Evolutionary conservation across 23 tunicate genomes (phyloP).

Genomic region (Corella eumyota): DNA sequence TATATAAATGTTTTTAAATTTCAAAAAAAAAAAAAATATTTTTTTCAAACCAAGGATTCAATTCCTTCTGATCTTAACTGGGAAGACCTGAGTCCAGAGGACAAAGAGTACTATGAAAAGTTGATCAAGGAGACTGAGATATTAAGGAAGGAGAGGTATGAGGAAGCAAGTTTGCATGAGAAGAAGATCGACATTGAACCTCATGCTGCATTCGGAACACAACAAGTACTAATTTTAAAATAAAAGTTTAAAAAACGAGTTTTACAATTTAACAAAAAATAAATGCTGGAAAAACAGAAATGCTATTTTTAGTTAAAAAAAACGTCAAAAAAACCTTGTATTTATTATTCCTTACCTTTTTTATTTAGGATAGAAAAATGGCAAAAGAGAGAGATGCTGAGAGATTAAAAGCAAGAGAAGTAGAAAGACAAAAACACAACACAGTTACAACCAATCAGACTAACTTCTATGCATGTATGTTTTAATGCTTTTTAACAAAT

Average conservation of each 20-base stretch:
- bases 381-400: conserved; percentile 68
- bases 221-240: conserved; percentile 22
- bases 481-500: neutral
- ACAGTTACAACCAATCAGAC: conserved; percentile 57
- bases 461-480: conserved; percentile 69
- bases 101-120: conserved; percentile 29
- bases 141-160: conserved; percentile 2
- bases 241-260: neutral
- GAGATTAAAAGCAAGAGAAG: conserved; percentile 24
- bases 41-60: no score
- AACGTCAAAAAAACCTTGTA: no score
- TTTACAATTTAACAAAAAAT: no score
- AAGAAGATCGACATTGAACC: conserved; percentile 48
- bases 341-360: no score
- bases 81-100: conserved; percentile 28
- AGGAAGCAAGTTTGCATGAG: neutral
- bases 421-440: conserved; percentile 41
- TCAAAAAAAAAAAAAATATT: no score
- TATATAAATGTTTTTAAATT: no score
- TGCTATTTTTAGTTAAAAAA: no score
- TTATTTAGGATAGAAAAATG: conserved; percentile 41
- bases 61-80: conserved; percentile 16
- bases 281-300: no score
- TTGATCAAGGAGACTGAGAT: conserved; percentile 22
- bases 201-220: conserved; percentile 38